These are phyloP conservation scores for Anguilla rostrata DNA, from an alignment of 2,113 vertebrate species.

Conservation along the genomic window DNA sequence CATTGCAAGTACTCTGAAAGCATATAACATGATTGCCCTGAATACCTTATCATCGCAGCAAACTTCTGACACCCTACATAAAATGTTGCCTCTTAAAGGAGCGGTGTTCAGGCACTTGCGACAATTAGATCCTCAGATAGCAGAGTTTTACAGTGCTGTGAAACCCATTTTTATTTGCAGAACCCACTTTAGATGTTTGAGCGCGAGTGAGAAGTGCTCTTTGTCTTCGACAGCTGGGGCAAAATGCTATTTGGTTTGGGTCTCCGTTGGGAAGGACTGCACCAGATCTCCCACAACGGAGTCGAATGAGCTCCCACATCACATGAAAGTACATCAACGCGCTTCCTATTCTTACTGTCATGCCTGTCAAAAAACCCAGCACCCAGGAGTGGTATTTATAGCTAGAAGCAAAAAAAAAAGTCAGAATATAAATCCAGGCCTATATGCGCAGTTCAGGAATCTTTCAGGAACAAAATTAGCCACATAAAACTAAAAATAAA, in stretches of 20 bases:
- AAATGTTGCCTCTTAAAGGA: background rate
- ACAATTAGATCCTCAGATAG: background rate
- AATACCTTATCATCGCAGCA: background rate
- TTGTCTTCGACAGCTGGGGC: background rate
- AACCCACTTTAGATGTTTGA: background rate
- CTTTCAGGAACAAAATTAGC: no score
- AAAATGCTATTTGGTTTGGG: no score
- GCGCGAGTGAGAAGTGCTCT: background rate
- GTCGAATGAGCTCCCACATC: no score
- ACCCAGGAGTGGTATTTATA: no score
- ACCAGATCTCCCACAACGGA: no score
- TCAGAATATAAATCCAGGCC: background rate
- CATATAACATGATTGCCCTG: background rate
- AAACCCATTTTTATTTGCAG: background rate
- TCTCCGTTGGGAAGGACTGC: no score
- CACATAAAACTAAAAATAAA: no score
- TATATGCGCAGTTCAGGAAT: no score
- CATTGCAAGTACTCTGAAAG: background rate
- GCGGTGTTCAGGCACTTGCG: background rate
- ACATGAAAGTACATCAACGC: no score
- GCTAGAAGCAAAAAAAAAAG: no score
- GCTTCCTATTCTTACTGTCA: no score
- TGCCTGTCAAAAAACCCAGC: no score
- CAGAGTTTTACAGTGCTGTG: background rate
- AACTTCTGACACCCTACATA: background rate